Evolutionary conservation across 2,113 vertebrate species (phyloP), one percentile per base, ranked within the genome.

Genomic region (Carettochelys insculpta): DNA sequence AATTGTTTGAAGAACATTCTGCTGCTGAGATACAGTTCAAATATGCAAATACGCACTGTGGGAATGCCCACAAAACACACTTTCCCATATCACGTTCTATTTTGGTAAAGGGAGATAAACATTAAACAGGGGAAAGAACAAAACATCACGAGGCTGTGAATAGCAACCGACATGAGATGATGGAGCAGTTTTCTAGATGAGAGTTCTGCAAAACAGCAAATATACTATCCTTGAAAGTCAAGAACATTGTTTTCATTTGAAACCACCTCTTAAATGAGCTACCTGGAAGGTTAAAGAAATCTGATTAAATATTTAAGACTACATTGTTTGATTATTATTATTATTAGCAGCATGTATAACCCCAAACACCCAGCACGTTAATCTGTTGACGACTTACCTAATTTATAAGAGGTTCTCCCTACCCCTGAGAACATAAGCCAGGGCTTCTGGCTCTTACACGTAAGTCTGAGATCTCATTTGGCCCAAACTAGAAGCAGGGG

Each of bases 21-120:
- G 83, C 68, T 82, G 43, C 19, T 88, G 86, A 96, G 95, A 95
- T 93, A 96, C 82, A 80, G 16, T 80, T 95, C 51, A 95, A 95
- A 97, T 95, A 95, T 93, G 87, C 94, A 96, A 97, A 96, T 95
- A 96, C 1, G 2, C 2, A 1, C 85, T 94, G 91, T 92, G 89
- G 83, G 96, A 97, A 96, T 93, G 90, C 73, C 90, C 92, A 94
- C 80, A 88, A 90, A 96, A 91, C 22, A 84, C 27, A 65, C 58
- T 90, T 94, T 90, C 87, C 82, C 83, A 86, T 91, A 65, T 96
- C 75, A 86, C 68, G 91, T 84, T 56, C 79, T 90, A 84, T 88
- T 96, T 97, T 90, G 90, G 53, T 77, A 84, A 82, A 80, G 86
- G 78, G 82, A 83, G 88, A 87, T 94, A 92, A 93, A 80, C 92